phyloP scores from a whole-genome alignment of 1,140 invertebrate genomes.

The Hypothenemus hampei region DNA sequence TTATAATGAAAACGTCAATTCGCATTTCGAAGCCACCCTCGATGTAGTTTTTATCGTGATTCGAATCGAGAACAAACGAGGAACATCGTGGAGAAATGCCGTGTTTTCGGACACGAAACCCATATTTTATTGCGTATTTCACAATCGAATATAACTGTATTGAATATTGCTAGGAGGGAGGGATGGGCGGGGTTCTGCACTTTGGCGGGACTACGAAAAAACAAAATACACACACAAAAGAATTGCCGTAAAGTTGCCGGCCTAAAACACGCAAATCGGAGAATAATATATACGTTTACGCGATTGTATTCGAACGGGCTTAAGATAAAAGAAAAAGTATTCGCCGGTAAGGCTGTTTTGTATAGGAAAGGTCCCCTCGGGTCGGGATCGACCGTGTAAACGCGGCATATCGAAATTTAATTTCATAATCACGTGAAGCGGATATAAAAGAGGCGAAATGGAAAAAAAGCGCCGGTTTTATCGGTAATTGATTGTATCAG shows the following conservation, averaged over 20 bases:
- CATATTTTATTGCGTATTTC: constrained; percentile 12
- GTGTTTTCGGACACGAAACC: constrained; percentile 23
- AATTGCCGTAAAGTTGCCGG: constrained; percentile 23
- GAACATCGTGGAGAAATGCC: constrained; percentile 18
- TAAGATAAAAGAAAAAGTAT: too few species aligned
- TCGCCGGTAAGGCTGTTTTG: too few species aligned
- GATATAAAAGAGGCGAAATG: neutral
- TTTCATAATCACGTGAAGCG: constrained; percentile 10
- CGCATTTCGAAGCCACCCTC: neutral
- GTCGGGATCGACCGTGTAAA: neutral
- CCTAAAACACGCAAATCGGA: constrained; percentile 26
- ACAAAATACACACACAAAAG: too few species aligned
- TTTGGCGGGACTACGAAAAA: constrained; percentile 24
- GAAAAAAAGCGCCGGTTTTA: constrained; percentile 20
- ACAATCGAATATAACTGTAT: constrained; percentile 25
- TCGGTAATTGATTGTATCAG: constrained; percentile 29
- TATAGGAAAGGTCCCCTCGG: too few species aligned
- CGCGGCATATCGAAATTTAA: neutral
- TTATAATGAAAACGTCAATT: too few species aligned
- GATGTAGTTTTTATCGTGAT: constrained; percentile 17
- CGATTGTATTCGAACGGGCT: too few species aligned
- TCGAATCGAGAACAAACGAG: constrained; percentile 24
- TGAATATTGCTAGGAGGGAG: constrained; percentile 29
- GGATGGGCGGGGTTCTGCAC: constrained; percentile 25
- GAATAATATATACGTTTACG: constrained; percentile 19